phyloP scores from a whole-genome alignment of 2,888 invertebrate genomes.

The Phengaris alcon region DNA sequence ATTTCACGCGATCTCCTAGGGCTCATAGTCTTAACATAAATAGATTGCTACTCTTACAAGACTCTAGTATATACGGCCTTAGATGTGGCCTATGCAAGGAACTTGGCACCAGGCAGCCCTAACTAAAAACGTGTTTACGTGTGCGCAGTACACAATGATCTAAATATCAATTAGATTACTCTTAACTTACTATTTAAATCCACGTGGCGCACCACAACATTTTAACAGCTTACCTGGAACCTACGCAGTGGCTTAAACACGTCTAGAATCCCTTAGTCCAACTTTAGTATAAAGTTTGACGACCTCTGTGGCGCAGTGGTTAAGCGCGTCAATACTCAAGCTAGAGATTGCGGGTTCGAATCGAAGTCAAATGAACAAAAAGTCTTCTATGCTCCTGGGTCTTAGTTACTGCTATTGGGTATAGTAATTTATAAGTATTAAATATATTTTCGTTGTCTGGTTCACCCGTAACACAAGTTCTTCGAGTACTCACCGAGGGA shows the following conservation, averaged over 20 bases:
- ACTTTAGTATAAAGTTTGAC: not conserved
- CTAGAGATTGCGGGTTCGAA: too few species aligned
- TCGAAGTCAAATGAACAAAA: too few species aligned
- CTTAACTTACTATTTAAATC: slow-evolving; percentile 24
- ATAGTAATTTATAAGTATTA: too few species aligned
- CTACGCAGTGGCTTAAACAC: slow-evolving; percentile 19
- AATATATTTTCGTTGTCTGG: too few species aligned
- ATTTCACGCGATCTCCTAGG: slow-evolving; percentile 20
- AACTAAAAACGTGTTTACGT: slow-evolving; percentile 16
- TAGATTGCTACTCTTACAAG: not conserved
- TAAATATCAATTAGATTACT: slow-evolving; percentile 23
- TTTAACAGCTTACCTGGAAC: not conserved
- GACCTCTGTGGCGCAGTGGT: too few species aligned
- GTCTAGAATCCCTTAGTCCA: not conserved
- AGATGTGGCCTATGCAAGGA: not conserved
- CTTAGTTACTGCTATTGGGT: too few species aligned
- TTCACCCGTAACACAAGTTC: too few species aligned
- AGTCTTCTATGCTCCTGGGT: too few species aligned
- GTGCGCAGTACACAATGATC: slow-evolving; percentile 21
- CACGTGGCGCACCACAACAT: slow-evolving; percentile 21
- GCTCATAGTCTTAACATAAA: not conserved
- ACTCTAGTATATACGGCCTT: not conserved
- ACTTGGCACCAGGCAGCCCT: not conserved
- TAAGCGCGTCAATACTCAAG: too few species aligned
- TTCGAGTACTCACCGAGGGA: too few species aligned